These are phyloP conservation scores for Bothrops alternatus DNA, from an alignment of 2,797 vertebrate species.

Conservation along the genomic window DNA sequence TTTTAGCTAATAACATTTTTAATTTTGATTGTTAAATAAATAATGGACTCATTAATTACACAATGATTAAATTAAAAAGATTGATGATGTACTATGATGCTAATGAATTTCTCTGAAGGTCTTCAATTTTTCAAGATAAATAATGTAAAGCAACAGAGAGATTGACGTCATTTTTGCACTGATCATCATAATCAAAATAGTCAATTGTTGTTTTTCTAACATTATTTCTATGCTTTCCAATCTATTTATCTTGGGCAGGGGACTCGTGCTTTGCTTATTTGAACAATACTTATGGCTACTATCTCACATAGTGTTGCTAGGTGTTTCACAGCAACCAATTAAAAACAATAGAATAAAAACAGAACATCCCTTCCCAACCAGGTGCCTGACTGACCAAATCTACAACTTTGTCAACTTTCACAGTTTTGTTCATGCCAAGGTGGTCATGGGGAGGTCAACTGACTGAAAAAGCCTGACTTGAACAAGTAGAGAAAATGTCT, in stretches of 20 bases:
- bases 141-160: neutral
- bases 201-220: neutral
- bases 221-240: neutral
- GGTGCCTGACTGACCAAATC: neutral
- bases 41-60: constrained; percentile 1
- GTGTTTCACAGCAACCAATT: neutral
- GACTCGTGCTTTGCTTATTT: neutral
- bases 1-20: constrained; percentile 13
- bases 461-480: neutral
- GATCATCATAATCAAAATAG: neutral
- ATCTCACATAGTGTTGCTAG: neutral
- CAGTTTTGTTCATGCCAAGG: neutral
- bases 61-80: neutral
- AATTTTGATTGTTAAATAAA: constrained; percentile 7
- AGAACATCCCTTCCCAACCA: neutral
- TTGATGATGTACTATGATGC: neutral
- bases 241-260: neutral
- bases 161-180: neutral
- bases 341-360: neutral
- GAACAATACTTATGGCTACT: neutral
- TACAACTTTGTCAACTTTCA: neutral
- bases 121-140: neutral
- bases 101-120: constrained; percentile 22
- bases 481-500: neutral
- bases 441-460: neutral